A percentile compares a stretch with the other conserved stretches of the same genome.
Evolutionary conservation across 1,140 invertebrate genomes (phyloP).

Genomic region (Oscheius sp.): DNA sequence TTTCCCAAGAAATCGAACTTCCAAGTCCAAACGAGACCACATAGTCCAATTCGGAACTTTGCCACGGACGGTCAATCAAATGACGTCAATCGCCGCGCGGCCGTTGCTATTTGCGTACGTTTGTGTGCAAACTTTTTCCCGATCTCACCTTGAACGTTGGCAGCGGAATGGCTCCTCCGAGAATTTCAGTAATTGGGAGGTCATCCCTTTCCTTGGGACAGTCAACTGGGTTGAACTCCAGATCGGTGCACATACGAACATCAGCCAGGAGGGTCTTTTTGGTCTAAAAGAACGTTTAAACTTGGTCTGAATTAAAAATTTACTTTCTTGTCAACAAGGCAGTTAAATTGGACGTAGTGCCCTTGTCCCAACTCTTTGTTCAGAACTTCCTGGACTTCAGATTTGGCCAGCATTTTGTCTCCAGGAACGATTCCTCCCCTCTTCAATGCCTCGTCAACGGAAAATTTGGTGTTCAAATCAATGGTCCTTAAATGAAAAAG

Average conservation of each 20-base stretch:
- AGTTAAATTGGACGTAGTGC: slow-evolving; percentile 14
- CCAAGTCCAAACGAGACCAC: too few species aligned
- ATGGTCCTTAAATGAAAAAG: background rate
- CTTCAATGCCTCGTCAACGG: background rate
- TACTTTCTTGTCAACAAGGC: slow-evolving; percentile 19
- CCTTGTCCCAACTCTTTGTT: background rate
- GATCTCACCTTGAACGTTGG: background rate
- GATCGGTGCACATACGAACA: slow-evolving; percentile 14
- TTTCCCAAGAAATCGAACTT: too few species aligned
- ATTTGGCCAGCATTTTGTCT: background rate
- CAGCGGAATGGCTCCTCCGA: background rate
- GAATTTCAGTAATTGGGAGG: background rate
- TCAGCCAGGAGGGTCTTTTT: slow-evolving; percentile 19
- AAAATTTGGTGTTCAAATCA: background rate
- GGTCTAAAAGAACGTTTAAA: background rate
- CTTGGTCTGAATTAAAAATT: background rate
- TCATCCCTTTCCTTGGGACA: background rate
- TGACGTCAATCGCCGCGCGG: too few species aligned
- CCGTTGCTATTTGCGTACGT: too few species aligned
- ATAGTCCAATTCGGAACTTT: too few species aligned
- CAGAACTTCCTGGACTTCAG: slow-evolving; percentile 11
- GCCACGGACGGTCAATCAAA: too few species aligned
- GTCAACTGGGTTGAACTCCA: slow-evolving; percentile 5
- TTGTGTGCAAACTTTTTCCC: too few species aligned
- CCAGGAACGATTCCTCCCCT: slow-evolving; percentile 1